Base-by-base conservation (phyloP, 2,113 vertebrate species). In the Rhinogobius similis region DNA sequence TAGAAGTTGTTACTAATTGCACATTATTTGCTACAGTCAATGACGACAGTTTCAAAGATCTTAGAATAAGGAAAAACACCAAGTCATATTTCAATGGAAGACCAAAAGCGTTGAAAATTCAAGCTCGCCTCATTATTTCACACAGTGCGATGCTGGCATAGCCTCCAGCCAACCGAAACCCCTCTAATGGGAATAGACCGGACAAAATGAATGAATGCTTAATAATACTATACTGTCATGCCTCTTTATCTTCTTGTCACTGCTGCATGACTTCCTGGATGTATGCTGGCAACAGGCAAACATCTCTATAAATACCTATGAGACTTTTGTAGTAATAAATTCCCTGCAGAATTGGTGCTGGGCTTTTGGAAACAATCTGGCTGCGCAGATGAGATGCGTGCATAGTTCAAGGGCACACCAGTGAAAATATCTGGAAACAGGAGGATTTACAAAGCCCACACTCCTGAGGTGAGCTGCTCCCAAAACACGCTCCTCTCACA, bases 351-450 rank as follows among this genome's bases (percentile, higher is more conserved):
- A 71, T 65, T 55, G 58, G 73, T 21, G 73, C 73, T 52, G 38
- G 46, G 72, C 81, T 79, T 36, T 76, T 72, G 77, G 69, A 6
- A 68, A 65, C 36, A 43, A 78, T 67, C 58, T 58, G 69, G 58
- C 43, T 58, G 70, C 72, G 61, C 86, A 82, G 79, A 85, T 86
- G 80, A 77, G 78, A 75, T 55, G 50, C 75, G 50, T 79, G 79
- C 39, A 61, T 24, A 68, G 76, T 80, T 89, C 85, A 90, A 90
- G 76, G 85, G 69, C 82, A 84, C 41, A 77, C 70, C 86, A 84
- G 74, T 78, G 73, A 87, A 79, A 78, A 68, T 59, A 80, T 76
- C 68, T 71, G 27, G 50, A 63, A 67, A 65, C 62, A 73, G 58
- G 38, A 43, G n/a, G 58, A 50, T 70, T 67, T 73, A 74, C 46